Evolutionary conservation across 2,113 vertebrate genomes (phyloP), one percentile per base, ranked within the genome.

Genomic region (Tragelaphus strepsiceros): DNA sequence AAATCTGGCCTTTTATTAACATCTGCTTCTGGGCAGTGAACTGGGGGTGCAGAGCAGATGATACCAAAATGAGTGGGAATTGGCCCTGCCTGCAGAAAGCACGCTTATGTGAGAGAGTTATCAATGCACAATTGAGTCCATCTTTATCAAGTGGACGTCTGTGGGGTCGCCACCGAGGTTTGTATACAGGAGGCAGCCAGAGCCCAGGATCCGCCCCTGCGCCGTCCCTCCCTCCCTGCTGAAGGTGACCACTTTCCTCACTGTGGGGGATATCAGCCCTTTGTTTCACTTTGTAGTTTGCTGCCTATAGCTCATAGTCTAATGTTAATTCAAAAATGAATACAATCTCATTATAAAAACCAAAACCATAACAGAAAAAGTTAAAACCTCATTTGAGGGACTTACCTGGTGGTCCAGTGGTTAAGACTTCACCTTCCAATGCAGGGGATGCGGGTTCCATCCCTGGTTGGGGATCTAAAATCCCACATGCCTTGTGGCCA

Each of bases 251-350:
- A 39, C 3, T 6, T 24, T 46, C 49, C 49, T 96, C 94, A 53
- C 62, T 89, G 84, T 74, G 19, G 5, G 39, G 30, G 19, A 74
- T 22, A 35, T 56, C 6, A 53, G 67, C 78, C 82, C 26, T 92
- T 90, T 81, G 35, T 21, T 84, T 74, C 61, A 91, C 91, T 64
- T 95, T 61, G 88, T 51, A 67, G 81, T 62, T 67, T 62, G 26
- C n/a, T 24, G 30, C 32, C 24, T 81, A 6, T 21, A 19, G 53
- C 49, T 83, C 46, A 81, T 81, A 71, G 67, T 77, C 67, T 61
- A 51, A 86, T 51, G 82, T 90, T 90, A 39, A 82, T 84, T 95
- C 5, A 46, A 64, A 78, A 78, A 94, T 13, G 43, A 94, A 93
- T 88, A 67, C 12, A 51, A 53, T 67, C 43, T 86, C 54, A 81